These are phyloP conservation scores for Acanthaster planci DNA, from an alignment of 35 echinoderm and acorn worm species.

Conservation along the genomic window DNA sequence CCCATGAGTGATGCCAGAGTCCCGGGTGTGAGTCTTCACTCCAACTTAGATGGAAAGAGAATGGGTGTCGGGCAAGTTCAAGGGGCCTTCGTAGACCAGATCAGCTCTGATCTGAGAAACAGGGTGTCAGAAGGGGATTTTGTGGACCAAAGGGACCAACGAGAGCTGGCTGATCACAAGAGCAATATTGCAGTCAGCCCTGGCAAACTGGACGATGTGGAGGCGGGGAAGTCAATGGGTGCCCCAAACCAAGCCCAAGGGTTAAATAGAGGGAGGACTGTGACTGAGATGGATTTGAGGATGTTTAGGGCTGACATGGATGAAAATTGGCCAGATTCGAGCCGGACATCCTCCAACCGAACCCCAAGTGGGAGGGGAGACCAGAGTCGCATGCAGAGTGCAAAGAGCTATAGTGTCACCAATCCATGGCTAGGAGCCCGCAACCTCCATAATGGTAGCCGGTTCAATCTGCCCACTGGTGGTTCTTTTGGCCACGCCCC, in stretches of 20 bases:
- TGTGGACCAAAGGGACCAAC: background rate
- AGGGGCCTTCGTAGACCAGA: background rate
- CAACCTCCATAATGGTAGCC: background rate
- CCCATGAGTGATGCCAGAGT: background rate
- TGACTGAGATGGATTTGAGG: background rate
- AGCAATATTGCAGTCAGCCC: background rate
- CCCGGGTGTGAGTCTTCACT: background rate
- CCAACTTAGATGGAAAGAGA: background rate
- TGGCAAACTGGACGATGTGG: background rate
- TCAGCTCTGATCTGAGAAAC: background rate
- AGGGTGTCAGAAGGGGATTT: background rate
- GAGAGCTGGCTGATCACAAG: background rate
- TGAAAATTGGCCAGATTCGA: too few species aligned
- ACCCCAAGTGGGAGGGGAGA: background rate
- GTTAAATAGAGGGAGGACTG: background rate
- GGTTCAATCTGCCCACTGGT: background rate
- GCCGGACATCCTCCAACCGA: background rate
- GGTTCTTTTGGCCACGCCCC: background rate
- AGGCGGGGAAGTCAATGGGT: background rate
- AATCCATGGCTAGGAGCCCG: background rate
- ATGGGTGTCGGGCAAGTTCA: conserved; percentile 5
- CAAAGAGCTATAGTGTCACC: background rate
- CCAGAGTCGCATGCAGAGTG: conserved; percentile 9
- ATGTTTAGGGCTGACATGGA: background rate
- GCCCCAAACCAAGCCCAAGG: background rate